These are phyloP conservation scores for Rhinella marina DNA, from an alignment of 2,797 vertebrate species.

Conservation along the genomic window DNA sequence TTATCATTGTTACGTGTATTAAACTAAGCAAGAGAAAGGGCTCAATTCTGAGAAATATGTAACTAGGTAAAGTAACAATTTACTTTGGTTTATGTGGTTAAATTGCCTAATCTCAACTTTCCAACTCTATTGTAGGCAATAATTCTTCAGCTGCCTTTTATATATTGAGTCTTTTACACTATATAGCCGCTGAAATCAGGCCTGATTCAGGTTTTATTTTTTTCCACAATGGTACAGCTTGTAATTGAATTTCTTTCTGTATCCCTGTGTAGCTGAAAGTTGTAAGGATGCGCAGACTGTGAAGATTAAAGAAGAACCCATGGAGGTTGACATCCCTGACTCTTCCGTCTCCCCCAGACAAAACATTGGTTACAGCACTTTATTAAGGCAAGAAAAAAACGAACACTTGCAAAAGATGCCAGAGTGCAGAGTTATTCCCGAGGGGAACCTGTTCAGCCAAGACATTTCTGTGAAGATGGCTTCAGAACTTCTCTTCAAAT, in stretches of 20 bases:
- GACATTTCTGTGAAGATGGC: slow-evolving; percentile 99
- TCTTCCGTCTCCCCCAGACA: slow-evolving; percentile 78
- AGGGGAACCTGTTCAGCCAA: slow-evolving; percentile 97
- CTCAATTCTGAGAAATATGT: neutral
- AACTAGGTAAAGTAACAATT: neutral
- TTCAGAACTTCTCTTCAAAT: slow-evolving; percentile 96
- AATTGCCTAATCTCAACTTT: neutral
- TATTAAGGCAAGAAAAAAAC: slow-evolving; percentile 85
- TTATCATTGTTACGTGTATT: neutral
- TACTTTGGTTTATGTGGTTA: neutral
- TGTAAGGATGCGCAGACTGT: slow-evolving; percentile 90
- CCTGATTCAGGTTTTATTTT: slow-evolving; percentile 25
- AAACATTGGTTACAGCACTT: slow-evolving; percentile 89
- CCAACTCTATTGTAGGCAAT: neutral
- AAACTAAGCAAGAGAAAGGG: neutral
- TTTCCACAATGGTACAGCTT: slow-evolving; percentile 54
- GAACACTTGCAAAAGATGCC: slow-evolving; percentile 86
- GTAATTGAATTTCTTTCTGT: slow-evolving; percentile 51
- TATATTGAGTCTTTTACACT: neutral
- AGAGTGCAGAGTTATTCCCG: slow-evolving; percentile 85
- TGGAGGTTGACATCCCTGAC: slow-evolving; percentile 92
- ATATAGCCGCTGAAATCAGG: slow-evolving; percentile 7
- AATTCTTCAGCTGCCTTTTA: neutral
- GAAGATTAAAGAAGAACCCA: slow-evolving; percentile 94
- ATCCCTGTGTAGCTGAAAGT: slow-evolving; percentile 82